Percentiles rank a stretch among this genome's conserved stretches.
Conservation (phyloP, 2,113 vertebrate species). For the Tringa solitaria region DNA sequence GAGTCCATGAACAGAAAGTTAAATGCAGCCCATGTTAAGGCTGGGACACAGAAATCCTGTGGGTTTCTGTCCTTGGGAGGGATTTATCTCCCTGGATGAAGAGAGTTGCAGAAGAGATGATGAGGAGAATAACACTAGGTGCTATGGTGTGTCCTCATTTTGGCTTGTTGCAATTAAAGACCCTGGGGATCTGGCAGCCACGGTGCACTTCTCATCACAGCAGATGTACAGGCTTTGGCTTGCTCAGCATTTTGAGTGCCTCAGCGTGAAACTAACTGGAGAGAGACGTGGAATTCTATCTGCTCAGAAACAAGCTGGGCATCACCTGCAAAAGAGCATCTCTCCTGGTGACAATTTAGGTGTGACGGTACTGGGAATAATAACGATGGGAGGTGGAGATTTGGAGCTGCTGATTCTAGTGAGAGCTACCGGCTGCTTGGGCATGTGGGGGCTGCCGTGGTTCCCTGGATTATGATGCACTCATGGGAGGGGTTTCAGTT, state of each 20-base stretch:
- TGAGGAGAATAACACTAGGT: background rate
- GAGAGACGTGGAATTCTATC: background rate
- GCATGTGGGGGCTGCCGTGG: background rate
- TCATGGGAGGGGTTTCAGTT: rapidly evolving
- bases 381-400: background rate
- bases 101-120: background rate
- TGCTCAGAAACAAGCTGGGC: background rate
- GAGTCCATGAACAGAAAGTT: background rate
- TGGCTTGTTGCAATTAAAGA: background rate
- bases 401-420: background rate
- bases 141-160: background rate
- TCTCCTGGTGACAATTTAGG: background rate
- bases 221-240: background rate
- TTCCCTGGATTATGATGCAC: background rate
- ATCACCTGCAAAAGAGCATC: background rate
- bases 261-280: background rate
- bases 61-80: background rate
- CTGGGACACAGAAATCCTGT: background rate
- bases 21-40: background rate
- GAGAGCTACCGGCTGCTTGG: background rate
- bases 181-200: background rate
- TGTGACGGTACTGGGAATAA: background rate
- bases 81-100: background rate
- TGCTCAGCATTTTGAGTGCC: background rate
- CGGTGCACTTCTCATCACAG: background rate